These are phyloP conservation scores for Genyomyrus donnyi DNA, from an alignment of 2,113 vertebrate species.

Conservation along the genomic window DNA sequence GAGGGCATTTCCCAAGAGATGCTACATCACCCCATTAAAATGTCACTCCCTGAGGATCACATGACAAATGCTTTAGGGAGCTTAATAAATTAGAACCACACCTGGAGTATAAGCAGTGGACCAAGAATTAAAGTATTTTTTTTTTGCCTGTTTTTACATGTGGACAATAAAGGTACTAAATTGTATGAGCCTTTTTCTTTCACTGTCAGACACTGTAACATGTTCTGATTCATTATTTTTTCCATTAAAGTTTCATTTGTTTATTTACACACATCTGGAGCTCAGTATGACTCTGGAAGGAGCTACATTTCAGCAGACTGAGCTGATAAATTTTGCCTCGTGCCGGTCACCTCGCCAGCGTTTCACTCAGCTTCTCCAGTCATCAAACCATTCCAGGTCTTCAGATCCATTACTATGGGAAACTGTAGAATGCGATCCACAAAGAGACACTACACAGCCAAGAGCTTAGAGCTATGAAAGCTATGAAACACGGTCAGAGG, in stretches of 20 bases:
- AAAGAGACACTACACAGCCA: neutral
- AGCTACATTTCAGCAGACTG: neutral
- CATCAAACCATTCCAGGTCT: neutral
- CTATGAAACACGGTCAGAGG: neutral
- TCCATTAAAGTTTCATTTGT: neutral
- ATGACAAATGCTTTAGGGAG: neutral
- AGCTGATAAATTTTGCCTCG: neutral
- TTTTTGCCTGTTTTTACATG: neutral
- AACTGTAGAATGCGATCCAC: neutral
- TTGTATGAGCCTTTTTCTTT: neutral
- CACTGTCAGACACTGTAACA: neutral
- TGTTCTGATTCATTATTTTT: neutral
- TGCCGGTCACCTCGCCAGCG: neutral
- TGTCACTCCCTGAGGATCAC: neutral
- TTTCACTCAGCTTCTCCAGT: neutral
- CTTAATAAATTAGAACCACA: neutral
- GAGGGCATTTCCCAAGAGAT: neutral
- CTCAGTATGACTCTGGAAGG: neutral
- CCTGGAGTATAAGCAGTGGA: neutral
- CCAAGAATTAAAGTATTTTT: neutral
- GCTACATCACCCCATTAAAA: neutral
- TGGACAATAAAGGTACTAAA: neutral
- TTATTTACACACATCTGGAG: neutral
- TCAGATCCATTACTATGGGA: neutral
- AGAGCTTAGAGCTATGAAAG: neutral